Evolutionary conservation across 2,888 invertebrate genomes (phyloP).

Genomic region (Xestia sexstrigata): DNA sequence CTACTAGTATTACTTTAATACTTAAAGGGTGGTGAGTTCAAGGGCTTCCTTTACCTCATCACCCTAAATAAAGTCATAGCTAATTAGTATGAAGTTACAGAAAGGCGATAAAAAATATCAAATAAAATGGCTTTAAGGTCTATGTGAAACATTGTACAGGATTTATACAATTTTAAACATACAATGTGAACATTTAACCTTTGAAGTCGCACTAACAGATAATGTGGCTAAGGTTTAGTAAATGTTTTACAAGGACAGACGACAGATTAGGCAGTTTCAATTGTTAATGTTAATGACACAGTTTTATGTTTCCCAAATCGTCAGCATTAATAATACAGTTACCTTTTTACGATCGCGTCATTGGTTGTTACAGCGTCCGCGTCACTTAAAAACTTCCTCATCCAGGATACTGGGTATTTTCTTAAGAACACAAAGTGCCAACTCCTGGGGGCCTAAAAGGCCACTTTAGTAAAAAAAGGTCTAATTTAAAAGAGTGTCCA

Average conservation of each 20-base stretch:
- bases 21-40: no score
- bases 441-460: background rate
- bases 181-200: constrained; percentile 13
- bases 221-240: constrained; percentile 7
- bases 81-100: background rate
- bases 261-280: constrained; percentile 7
- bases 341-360: background rate
- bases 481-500: no score
- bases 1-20: no score
- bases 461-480: no score
- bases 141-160: background rate
- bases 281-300: background rate
- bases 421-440: background rate
- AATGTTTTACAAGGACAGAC: constrained; percentile 19
- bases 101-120: background rate
- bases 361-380: background rate
- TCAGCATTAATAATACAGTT: background rate
- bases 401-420: background rate
- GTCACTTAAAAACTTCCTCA: background rate
- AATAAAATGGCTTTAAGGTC: background rate
- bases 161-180: constrained; percentile 3
- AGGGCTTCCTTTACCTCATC: no score
- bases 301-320: constrained; percentile 1
- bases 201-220: background rate
- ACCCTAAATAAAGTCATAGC: no score